Percentiles rank a stretch among this genome's conserved stretches.
Evolutionary conservation across 2,888 invertebrate species (phyloP).

Genomic region (Desoria tigrina): DNA sequence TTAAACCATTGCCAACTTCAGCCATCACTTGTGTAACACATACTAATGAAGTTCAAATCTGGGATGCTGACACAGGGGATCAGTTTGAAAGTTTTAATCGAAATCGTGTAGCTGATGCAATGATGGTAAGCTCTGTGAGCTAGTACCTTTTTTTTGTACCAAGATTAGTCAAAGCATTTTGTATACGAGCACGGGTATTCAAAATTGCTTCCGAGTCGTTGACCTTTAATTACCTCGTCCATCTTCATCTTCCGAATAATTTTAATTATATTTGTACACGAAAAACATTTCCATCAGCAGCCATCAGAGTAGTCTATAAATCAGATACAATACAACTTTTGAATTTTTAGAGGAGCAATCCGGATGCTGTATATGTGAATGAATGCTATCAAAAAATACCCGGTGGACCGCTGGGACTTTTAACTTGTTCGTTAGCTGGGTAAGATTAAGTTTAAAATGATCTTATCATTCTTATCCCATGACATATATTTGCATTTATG

Average conservation of each 20-base stretch:
- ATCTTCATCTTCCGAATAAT: too few species aligned
- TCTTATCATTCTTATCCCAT: too few species aligned
- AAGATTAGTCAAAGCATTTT: too few species aligned
- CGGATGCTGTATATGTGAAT: conserved; percentile 40
- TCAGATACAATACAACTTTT: too few species aligned
- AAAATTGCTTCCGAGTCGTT: too few species aligned
- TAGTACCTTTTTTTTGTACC: too few species aligned
- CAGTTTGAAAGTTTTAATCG: conserved; percentile 64
- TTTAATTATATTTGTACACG: conserved; percentile 2
- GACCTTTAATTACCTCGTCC: too few species aligned
- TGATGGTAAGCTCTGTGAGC: conserved; percentile 50
- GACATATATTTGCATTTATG: too few species aligned
- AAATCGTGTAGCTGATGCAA: conserved; percentile 62
- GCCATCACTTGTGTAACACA: conserved; percentile 69
- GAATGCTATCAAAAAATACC: conserved; percentile 27
- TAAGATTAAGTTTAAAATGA: conserved; percentile 18
- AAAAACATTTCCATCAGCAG: too few species aligned
- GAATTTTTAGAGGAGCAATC: conserved; percentile 40
- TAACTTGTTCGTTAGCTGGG: conserved; percentile 38
- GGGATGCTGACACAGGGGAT: conserved; percentile 67
- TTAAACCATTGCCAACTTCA: neutral
- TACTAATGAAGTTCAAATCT: conserved; percentile 70
- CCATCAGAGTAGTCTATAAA: too few species aligned
- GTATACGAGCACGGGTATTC: too few species aligned
- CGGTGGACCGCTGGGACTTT: conserved; percentile 18